Evolutionary conservation across 1,140 invertebrate genomes (phyloP), one percentile per base, ranked within the genome.

Genomic region (Macrosteles quadrilineatus): DNA sequence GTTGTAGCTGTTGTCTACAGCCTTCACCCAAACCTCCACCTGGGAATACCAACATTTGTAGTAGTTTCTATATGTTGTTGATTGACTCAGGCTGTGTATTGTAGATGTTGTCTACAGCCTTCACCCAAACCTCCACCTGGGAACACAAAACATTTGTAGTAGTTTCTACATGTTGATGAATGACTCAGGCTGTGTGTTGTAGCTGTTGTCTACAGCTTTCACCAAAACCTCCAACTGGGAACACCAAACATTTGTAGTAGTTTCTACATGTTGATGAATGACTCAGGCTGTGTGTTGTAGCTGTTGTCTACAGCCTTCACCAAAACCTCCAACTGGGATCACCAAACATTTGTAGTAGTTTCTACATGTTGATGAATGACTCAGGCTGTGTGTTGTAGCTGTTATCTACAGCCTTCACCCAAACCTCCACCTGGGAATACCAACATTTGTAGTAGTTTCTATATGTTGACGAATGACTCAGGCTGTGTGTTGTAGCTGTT

Each of bases 371-470:
- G 73, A 89, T 83, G 71, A 97, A 93, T 69, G 81, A 87, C 81
- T 99, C 97, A 1, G 97, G 96, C 81, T 99, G 98, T 17, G 92
- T 93, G 79, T 99, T 99, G 78, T 98, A 98, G 1, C 91, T 89
- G 1, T 94, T 91, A 81, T 99, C 97, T 0, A 96, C 91, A 23
- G 97, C 97, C 83, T 98, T 98, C n/a, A 90, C 91, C 86, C 96
- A 92, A 67, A 99, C 84, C 81, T 98, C 93, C 25, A 94, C 78
- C 79, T 87, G 74, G n/a, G n/a, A n/a, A n/a, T n/a, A n/a, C n/a
- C n/a, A 99, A 82, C 0, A 99, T 88, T n/a, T 98, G 97, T 63
- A 97, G 83, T n/a, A 98, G 84, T 84, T 99, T 99, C 96, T 97
- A 99, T 71, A 98, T 97, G 76, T 97, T 90, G 73, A 89, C 83